Conservation (phyloP, 1,140 invertebrate species). For the Drosophila pseudoananassae region DNA sequence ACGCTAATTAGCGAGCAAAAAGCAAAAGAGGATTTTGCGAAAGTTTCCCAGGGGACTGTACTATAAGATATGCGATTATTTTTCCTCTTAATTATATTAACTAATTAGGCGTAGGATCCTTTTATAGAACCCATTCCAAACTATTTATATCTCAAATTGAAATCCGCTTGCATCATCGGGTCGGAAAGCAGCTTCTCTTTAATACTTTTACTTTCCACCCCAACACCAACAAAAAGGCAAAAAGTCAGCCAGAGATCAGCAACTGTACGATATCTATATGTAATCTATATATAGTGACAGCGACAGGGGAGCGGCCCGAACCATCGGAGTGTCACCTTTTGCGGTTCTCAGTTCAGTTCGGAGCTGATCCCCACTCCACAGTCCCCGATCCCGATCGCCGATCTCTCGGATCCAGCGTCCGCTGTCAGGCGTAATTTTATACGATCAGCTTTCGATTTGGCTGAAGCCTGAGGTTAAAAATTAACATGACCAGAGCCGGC, state of each 20-base stretch:
- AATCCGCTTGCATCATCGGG: no score
- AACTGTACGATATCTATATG: constrained; percentile 56
- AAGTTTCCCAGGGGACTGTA: constrained; percentile 19
- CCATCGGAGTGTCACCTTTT: constrained; percentile 75
- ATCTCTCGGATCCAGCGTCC: constrained; percentile 47
- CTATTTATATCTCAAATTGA: no score
- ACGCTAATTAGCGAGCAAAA: constrained; percentile 27
- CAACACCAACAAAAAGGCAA: constrained; percentile 13
- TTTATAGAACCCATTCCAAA: no score
- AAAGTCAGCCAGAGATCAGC: constrained; percentile 45
- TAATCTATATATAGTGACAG: constrained; percentile 70
- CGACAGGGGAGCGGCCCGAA: constrained; percentile 50
- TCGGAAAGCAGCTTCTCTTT: constrained; percentile 8
- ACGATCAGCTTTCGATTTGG: constrained; percentile 81
- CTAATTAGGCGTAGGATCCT: background rate
- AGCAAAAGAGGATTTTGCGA: background rate
- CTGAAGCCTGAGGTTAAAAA: constrained; percentile 79
- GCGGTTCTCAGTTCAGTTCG: constrained; percentile 54
- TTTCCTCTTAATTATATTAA: constrained; percentile 6
- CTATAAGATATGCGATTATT: constrained; percentile 15
- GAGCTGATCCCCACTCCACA: constrained; percentile 9
- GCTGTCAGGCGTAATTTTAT: constrained; percentile 80
- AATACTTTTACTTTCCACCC: constrained; percentile 41
- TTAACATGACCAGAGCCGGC: constrained; percentile 74
- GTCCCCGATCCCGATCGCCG: constrained; percentile 1